Conservation (phyloP, 2,797 vertebrate genomes). For the Parambassis ranga region DNA sequence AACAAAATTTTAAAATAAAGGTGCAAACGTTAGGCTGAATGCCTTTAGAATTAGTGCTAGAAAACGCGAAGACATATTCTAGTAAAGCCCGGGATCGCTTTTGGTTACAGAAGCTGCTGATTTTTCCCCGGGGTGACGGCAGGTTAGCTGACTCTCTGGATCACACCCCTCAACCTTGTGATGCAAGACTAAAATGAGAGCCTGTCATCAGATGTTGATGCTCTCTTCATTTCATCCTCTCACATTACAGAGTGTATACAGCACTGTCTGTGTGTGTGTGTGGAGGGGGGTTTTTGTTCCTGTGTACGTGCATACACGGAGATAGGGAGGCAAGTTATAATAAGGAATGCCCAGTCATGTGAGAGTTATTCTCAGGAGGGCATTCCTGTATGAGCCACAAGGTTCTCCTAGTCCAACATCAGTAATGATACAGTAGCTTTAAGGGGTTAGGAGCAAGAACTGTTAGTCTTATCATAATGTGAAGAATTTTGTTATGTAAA, state of each 20-base stretch:
- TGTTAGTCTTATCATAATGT: not conserved
- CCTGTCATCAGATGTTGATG: not conserved
- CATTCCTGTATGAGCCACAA: conserved; percentile 9
- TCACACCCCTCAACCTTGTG: conserved; percentile 39
- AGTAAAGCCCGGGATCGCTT: not conserved
- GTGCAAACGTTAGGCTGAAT: too few relatives aligned
- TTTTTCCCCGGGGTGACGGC: not conserved
- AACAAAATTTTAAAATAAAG: too few relatives aligned
- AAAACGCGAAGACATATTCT: too few relatives aligned
- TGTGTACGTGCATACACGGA: conserved; percentile 6
- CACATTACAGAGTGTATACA: conserved; percentile 42
- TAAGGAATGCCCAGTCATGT: conserved; percentile 57
- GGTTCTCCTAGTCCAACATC: not conserved
- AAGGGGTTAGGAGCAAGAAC: not conserved
- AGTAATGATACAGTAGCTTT: not conserved
- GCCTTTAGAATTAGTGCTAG: too few relatives aligned
- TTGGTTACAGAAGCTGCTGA: not conserved
- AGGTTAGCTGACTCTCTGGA: conserved; percentile 22
- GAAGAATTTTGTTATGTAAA: not conserved
- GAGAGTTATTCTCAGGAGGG: conserved; percentile 48
- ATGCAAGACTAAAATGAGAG: conserved; percentile 47
- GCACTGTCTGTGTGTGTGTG: not conserved
- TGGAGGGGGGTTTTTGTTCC: conserved; percentile 5
- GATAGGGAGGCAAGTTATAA: conserved; percentile 32
- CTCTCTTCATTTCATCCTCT: conserved; percentile 5